Evolutionary conservation across 2,888 invertebrate species (phyloP), one percentile per base, ranked within the genome.

Genomic region (Litoditis marina): DNA sequence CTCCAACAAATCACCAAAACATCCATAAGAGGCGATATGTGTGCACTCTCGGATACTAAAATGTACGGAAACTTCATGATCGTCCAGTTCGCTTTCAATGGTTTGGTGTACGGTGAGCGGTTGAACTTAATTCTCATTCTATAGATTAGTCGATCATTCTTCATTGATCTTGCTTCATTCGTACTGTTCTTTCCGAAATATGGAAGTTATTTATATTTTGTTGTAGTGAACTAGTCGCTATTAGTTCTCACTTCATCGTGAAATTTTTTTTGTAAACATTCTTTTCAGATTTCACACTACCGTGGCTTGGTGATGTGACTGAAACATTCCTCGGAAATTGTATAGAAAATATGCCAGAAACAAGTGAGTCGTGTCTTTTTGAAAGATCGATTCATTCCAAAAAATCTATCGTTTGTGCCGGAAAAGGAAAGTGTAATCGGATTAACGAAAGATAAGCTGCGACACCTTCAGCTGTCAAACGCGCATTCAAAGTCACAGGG

Each of bases 1-100:
- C 52, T 69, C n/a, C 34, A 54, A 46, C 27, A 66, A 51, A 59
- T 72, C 0, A 54, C 66, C 30, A 32, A 42, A 6, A 31, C 50
- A 5, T 56, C 65, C 2, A 61, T 67, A 13, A 42, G 42, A 16
- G 69, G 72, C 5, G 61, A 59, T 2, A 62, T 67, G 22, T 72
- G 72, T 60, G 53, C 55, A 27, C 50, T 72, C 36, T 30, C 65
- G 28, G 50, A 28, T 27, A 69, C 65, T 0, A 69, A 63, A 34
- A 69, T 72, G 69, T 68, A 67, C 57, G 62, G 65, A 6, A 28
- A 64, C 7, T 71, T 69, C 36, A 60, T 71, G 6, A 51, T 22
- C 28, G 25, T 60, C 2, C 44, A 51, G 25, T 36, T 60, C 11
- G 52, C 52, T 27, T 19, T 19, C 8, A 60, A 60, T 25, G 36